Conservation (phyloP, 2,113 vertebrate species). For the Scytalopus superciliaris region DNA sequence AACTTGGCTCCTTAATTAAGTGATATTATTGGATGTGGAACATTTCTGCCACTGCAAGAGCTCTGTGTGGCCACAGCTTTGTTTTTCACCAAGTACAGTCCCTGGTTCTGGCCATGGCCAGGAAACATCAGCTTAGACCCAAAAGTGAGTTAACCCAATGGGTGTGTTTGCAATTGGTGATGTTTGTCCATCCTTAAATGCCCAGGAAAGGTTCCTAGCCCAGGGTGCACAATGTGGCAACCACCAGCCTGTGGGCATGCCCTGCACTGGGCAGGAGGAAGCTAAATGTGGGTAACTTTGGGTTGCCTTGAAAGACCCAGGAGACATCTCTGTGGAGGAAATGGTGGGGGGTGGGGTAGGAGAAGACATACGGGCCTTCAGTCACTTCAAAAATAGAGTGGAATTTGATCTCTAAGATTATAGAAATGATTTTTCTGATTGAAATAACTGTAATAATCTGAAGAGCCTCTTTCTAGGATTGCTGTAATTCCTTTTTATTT, state of each 20-base stretch:
- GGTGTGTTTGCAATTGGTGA: background rate
- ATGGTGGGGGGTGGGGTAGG: background rate
- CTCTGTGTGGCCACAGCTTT: background rate
- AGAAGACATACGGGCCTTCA: background rate
- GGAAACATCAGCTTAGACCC: background rate
- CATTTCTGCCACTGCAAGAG: background rate
- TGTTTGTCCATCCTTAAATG: accelerated
- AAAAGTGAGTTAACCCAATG: background rate
- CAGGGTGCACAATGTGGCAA: background rate
- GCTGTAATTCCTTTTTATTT: background rate
- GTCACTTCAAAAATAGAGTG: background rate
- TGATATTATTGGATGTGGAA: background rate
- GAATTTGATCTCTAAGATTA: background rate
- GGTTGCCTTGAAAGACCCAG: background rate
- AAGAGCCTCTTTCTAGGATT: slow-evolving; percentile 9
- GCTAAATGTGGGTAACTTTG: accelerated
- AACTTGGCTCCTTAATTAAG: background rate
- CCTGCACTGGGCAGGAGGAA: background rate
- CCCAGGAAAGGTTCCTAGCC: background rate
- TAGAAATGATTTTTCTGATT: background rate
- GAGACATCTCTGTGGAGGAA: background rate
- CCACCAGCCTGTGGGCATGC: accelerated
- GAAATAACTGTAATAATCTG: background rate
- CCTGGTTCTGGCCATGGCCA: background rate
- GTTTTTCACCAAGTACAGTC: background rate